Evolutionary conservation across 1,140 invertebrate genomes (phyloP).

Genomic region (Drosophila bocki): DNA sequence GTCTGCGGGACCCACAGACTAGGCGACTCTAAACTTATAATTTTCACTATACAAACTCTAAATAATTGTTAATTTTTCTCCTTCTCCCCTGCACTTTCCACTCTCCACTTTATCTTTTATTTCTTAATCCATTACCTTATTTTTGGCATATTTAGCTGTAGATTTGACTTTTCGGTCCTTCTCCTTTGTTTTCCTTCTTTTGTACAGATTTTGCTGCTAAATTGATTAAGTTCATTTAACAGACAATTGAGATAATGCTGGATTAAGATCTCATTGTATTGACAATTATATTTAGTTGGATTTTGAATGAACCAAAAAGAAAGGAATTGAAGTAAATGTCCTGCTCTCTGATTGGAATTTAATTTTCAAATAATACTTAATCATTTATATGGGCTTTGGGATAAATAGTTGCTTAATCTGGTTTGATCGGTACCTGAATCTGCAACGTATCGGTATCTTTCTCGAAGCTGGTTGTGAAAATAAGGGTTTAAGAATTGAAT

Average conservation of each 20-base stretch:
- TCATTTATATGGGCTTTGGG: conserved; percentile 30
- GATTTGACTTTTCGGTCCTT: conserved; percentile 69
- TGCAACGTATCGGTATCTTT: conserved; percentile 37
- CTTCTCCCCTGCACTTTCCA: conserved; percentile 9
- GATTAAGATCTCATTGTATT: conserved; percentile 42
- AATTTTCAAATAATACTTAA: conserved; percentile 36
- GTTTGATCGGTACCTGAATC: conserved; percentile 32
- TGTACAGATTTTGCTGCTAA: conserved; percentile 70
- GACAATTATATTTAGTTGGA: conserved; percentile 30
- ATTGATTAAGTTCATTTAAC: conserved; percentile 64
- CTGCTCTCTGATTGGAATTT: conserved; percentile 31
- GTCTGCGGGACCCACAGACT: conserved; percentile 62
- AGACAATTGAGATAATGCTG: conserved; percentile 54
- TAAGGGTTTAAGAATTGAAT: conserved; percentile 53
- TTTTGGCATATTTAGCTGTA: conserved; percentile 84
- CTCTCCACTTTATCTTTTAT: conserved; percentile 8
- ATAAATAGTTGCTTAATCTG: conserved; percentile 51
- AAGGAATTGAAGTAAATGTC: conserved; percentile 20
- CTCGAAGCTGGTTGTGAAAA: conserved; percentile 54
- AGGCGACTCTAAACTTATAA: conserved; percentile 64
- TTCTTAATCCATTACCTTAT: conserved; percentile 45
- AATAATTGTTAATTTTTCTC: conserved; percentile 74
- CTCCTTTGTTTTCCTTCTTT: conserved; percentile 36
- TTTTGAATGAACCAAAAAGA: conserved; percentile 46
- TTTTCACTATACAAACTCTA: conserved; percentile 77